Evolutionary conservation across 2,888 invertebrate species (phyloP), one percentile per base, ranked within the genome.

Genomic region (Thymelicus sylvestris): DNA sequence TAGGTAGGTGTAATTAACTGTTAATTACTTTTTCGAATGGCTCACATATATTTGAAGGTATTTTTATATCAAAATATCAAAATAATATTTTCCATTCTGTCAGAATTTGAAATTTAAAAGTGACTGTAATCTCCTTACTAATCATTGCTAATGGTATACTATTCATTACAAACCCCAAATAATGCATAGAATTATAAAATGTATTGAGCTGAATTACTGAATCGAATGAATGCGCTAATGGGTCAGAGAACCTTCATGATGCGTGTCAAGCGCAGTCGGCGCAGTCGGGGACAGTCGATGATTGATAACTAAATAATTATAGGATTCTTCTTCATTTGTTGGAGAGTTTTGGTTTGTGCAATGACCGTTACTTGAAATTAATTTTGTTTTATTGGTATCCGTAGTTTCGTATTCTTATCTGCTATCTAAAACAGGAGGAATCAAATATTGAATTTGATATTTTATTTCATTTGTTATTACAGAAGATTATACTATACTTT

Each of bases 241-340:
- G 63, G 55, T 64, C 63, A 44, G 44, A 59, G 64, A 47, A 59
- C 64, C 63, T 69, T 64, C 62, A 55, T 47, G 41, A 63, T 64
- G 70, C 67, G 67, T 76, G 76, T 75, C 75, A 74, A 76, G 75
- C 75, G 70, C 74, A 72, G 47, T 67, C 69, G n/a, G 75, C 75
- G 70, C 74, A 72, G 47, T 67, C 69, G n/a, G 39, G 5, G 57
- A 57, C 69, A 59, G 48, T 31, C 47, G 68, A 31, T 75, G 71
- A 76, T 74, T 74, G 69, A 71, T 47, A 70, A 70, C 66, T 68
- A 71, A 65, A 69, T 69, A 72, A 64, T 67, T 72, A 50, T 31
- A 39, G 39, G 19, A 69, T 59, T 48, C 48, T 38, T 39, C 47
- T 48, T 59, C 15, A 64, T 59, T 50, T 64, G 55, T 38, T 39